These are phyloP conservation scores for Oncorhynchus masou DNA, from an alignment of 2,113 vertebrate genomes.

Conservation along the genomic window DNA sequence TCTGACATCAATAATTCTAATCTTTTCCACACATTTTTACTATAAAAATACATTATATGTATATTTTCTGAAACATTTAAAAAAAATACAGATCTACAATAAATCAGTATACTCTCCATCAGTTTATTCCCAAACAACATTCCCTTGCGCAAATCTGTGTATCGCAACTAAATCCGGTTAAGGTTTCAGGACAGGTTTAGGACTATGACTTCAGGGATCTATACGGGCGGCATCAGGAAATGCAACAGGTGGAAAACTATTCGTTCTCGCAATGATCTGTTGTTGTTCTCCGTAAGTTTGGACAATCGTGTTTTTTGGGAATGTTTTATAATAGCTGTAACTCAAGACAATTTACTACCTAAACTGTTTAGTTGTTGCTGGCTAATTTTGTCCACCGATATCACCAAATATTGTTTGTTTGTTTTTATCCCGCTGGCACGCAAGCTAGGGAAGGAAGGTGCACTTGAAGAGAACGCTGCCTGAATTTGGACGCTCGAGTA, in stretches of 20 bases:
- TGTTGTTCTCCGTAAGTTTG: constrained; percentile 17
- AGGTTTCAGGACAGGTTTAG: too few relatives aligned
- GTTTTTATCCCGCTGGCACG: constrained; percentile 26
- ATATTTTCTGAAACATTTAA: too few relatives aligned
- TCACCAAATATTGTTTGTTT: constrained; percentile 25
- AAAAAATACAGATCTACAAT: too few relatives aligned
- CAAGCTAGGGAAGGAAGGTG: background rate
- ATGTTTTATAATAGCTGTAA: background rate
- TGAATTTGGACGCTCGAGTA: constrained; percentile 6
- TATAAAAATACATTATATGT: too few relatives aligned
- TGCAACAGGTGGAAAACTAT: constrained; percentile 66
- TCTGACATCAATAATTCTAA: too few relatives aligned
- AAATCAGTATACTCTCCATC: too few relatives aligned
- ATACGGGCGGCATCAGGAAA: constrained; percentile 66
- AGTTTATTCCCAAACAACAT: too few relatives aligned
- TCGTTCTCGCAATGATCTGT: background rate
- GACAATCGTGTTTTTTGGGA: background rate
- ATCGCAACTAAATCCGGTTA: constrained; percentile 37
- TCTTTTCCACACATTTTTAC: too few relatives aligned
- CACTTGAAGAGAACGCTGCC: background rate
- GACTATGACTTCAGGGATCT: constrained; percentile 37
- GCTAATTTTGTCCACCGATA: background rate
- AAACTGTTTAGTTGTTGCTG: background rate
- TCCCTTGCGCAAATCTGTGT: constrained; percentile 11
- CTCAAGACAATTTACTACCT: too few relatives aligned